Percentiles rank a stretch among this genome's conserved stretches.
phyloP scores from a whole-genome alignment of 2,888 invertebrate species.

The Xylota sylvarum region DNA sequence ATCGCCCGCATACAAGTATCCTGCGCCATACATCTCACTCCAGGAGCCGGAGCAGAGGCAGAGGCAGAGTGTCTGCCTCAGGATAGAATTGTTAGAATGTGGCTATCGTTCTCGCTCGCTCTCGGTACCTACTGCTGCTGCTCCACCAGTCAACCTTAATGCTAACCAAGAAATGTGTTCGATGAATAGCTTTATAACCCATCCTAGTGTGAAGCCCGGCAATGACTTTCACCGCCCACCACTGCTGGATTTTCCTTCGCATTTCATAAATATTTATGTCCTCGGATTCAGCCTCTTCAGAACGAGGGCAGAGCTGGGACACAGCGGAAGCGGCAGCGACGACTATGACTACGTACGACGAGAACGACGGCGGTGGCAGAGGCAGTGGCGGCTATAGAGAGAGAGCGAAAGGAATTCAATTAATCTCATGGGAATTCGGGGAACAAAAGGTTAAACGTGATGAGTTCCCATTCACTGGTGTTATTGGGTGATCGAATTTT shows the following conservation, averaged over 20 bases:
- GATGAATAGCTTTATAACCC: slow-evolving; percentile 67
- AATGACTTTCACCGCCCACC: slow-evolving; percentile 59
- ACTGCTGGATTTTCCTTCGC: slow-evolving; percentile 60
- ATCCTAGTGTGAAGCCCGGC: slow-evolving; percentile 47
- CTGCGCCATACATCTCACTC: slow-evolving; percentile 23
- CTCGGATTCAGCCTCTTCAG: slow-evolving; percentile 50
- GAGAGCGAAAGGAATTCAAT: slow-evolving; percentile 73
- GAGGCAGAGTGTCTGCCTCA: slow-evolving; percentile 35
- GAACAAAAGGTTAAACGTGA: slow-evolving; percentile 77
- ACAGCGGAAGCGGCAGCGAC: slow-evolving; percentile 23
- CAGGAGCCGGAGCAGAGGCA: no score
- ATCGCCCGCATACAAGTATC: slow-evolving; percentile 59
- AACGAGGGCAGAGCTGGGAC: slow-evolving; percentile 27
- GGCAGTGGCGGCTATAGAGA: slow-evolving; percentile 4
- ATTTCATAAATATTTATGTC: slow-evolving; percentile 77
- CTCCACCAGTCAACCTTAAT: slow-evolving; percentile 30
- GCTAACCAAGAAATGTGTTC: slow-evolving; percentile 68
- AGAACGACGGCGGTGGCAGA: not conserved
- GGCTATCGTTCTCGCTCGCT: slow-evolving; percentile 1
- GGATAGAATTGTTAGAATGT: slow-evolving; percentile 59
- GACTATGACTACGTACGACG: not conserved
- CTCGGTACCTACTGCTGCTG: not conserved
- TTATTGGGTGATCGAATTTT: slow-evolving; percentile 76
- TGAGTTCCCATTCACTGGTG: slow-evolving; percentile 70
- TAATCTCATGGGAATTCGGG: slow-evolving; percentile 74